A percentile compares a stretch with the other conserved stretches of the same genome.
phyloP scores from a whole-genome alignment of 1,140 invertebrate genomes.

The Drosophila nasuta region DNA sequence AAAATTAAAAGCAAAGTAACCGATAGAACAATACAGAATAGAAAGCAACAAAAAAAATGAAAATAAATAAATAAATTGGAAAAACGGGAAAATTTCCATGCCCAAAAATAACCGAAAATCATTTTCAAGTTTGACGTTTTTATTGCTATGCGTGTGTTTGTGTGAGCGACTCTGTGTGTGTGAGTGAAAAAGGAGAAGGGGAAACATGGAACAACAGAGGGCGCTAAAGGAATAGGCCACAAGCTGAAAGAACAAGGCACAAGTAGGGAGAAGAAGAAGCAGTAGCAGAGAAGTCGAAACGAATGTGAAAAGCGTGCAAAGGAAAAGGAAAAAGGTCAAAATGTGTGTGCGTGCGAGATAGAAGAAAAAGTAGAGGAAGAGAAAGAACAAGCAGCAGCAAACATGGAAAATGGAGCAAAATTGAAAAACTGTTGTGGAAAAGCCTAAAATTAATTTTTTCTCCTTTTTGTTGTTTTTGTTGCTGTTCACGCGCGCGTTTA shows the following conservation, averaged over 20 bases:
- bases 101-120: constrained; percentile 50
- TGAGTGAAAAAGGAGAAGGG: constrained; percentile 50
- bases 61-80: constrained; percentile 16
- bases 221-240: constrained; percentile 51
- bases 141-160: constrained; percentile 42
- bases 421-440: constrained; percentile 74
- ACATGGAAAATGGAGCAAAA: constrained; percentile 70
- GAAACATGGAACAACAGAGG: constrained; percentile 16
- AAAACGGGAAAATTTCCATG: constrained; percentile 48
- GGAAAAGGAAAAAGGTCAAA: constrained; percentile 58
- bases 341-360: constrained; percentile 37
- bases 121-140: constrained; percentile 60
- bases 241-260: constrained; percentile 46
- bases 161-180: constrained; percentile 48
- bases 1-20: constrained; percentile 36
- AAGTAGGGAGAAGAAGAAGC: constrained; percentile 33
- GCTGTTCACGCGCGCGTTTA: constrained; percentile 66
- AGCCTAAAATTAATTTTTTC: constrained; percentile 77
- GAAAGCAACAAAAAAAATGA: background rate
- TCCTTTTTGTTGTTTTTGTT: constrained; percentile 51
- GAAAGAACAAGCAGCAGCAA: background rate
- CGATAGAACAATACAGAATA: background rate
- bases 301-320: constrained; percentile 48
- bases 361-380: constrained; percentile 5
- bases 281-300: constrained; percentile 25